Base-by-base conservation (phyloP, 1,140 invertebrate genomes). In the Danaus plexippus region DNA sequence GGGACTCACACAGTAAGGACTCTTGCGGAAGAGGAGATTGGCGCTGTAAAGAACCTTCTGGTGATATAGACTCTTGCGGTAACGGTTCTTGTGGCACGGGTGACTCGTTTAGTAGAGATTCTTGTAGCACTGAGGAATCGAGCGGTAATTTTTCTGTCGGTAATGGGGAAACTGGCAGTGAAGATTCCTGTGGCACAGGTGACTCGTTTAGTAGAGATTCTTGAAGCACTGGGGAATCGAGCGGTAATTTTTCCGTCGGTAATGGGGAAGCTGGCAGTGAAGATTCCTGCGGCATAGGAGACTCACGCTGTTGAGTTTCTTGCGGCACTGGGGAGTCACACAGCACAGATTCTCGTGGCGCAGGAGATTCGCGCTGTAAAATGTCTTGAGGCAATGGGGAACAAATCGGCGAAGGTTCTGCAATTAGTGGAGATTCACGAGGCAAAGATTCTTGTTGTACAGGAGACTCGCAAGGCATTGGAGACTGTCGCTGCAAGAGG, bases 391-490 rank as follows among this genome's bases (percentile, higher is more conserved):
- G 5, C 22, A 32, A 32, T 32, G 22, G 22, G 22, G 22, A 32
- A 32, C 22, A 32, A 32, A 32, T 32, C 22, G 22, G 22, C 22
- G 22, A 32, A 42, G 49, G n/a, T 40, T 52, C 51, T 52, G 43
- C 43, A 22, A 43, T 13, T 15, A 52, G 13, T 13, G 43, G 43
- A 43, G 51, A 44, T 44, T 52, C 51, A 44, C 42, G 42, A 41
- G 49, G 48, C 8, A 47, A 43, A 54, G 32, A 56, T 11, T 57
- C 55, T 45, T 32, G 15, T 18, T 52, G 53, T 52, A 61, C 12
- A 43, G 60, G 57, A 11, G 63, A 65, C 43, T 63, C 54, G 45
- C 48, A 51, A 0, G 54, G 67, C 5, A 59, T 10, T 40, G 59
- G 56, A 8, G 65, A 61, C 32, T 67, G 59, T 13, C 5, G 49